Evolutionary conservation across 2,888 invertebrate species (phyloP).

Genomic region (Margaritifera margaritifera): DNA sequence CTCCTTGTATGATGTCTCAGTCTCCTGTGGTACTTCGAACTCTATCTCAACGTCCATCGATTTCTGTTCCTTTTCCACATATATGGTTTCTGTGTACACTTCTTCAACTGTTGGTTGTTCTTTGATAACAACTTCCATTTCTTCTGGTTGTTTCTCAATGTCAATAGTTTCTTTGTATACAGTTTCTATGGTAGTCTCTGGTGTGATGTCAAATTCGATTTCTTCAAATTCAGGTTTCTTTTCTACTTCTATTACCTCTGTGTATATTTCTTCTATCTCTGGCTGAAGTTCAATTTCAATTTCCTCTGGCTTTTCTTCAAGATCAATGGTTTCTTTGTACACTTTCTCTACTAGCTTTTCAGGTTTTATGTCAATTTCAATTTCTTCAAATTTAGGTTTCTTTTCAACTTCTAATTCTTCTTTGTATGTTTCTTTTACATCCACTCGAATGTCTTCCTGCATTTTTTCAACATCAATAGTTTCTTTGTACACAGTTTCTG

Average conservation of each 20-base stretch:
- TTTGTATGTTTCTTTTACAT: slow-evolving; percentile 1
- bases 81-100: slow-evolving; percentile 11
- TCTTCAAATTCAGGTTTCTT: too few relatives aligned
- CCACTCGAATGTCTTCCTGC: slow-evolving; percentile 5
- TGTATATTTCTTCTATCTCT: too few relatives aligned
- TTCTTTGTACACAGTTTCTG: slow-evolving; percentile 4
- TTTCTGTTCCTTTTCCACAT: not conserved
- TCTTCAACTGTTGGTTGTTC: slow-evolving; percentile 11
- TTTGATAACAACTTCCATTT: slow-evolving; percentile 1
- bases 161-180: too few relatives aligned
- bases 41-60: too few relatives aligned
- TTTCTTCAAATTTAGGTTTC: not conserved
- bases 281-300: too few relatives aligned
- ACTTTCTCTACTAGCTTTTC: slow-evolving; percentile 7
- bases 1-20: too few relatives aligned
- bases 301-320: too few relatives aligned
- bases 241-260: too few relatives aligned
- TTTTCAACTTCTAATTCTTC: not conserved
- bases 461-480: slow-evolving; percentile 4
- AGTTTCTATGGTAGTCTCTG: not conserved
- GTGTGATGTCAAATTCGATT: slow-evolving; percentile 1
- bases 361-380: not conserved
- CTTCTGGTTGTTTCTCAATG: too few relatives aligned
- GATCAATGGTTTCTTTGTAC: not conserved
- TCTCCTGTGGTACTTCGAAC: too few relatives aligned